A percentile compares a stretch with the other conserved stretches of the same genome.
Evolutionary conservation across 64 coral and sea anemone genomes (phyloP).

Genomic region (Exaiptasia diaphana): DNA sequence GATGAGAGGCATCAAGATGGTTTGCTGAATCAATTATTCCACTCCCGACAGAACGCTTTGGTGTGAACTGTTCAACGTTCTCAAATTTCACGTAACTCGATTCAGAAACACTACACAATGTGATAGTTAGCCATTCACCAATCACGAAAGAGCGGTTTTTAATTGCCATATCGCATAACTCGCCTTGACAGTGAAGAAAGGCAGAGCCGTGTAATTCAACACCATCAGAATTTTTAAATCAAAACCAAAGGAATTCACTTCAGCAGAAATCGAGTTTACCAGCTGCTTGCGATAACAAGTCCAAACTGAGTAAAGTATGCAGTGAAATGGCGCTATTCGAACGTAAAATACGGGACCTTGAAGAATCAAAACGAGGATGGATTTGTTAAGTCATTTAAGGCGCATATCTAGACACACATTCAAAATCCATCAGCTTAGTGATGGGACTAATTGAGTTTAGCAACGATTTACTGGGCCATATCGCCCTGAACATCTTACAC

Average conservation of each 20-base stretch:
- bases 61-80: neutral
- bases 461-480: too few relatives aligned
- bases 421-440: neutral
- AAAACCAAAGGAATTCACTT: neutral
- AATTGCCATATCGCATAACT: constrained; percentile 52
- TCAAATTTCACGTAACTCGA: constrained; percentile 41
- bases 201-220: constrained; percentile 18
- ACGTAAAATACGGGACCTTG: too few relatives aligned
- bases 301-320: too few relatives aligned
- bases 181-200: constrained; percentile 61
- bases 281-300: neutral
- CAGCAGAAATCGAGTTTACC: neutral
- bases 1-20: neutral
- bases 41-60: neutral
- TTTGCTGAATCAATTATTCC: constrained; percentile 88
- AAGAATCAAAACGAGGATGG: too few relatives aligned
- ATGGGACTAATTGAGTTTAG: neutral
- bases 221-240: neutral
- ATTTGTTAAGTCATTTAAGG: too few relatives aligned
- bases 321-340: too few relatives aligned
- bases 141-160: constrained; percentile 38
- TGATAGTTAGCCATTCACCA: constrained; percentile 32
- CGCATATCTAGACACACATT: neutral
- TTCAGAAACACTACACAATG: constrained; percentile 24
- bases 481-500: too few relatives aligned